phyloP scores from a whole-genome alignment of 2,113 vertebrate genomes.

The Aramus guarauna region DNA sequence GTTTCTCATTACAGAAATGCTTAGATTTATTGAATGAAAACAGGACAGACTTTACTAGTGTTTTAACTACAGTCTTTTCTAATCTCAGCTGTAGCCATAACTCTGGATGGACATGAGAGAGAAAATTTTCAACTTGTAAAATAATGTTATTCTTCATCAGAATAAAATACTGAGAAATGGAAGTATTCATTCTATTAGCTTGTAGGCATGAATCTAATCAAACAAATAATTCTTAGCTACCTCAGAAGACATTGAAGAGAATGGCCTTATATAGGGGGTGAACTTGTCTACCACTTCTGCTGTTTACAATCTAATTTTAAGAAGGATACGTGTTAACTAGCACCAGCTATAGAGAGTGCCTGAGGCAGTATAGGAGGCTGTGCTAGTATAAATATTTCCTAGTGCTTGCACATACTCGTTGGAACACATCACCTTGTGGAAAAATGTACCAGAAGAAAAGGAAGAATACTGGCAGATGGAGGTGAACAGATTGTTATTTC shows the following conservation, averaged over 20 bases:
- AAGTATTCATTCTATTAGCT: background rate
- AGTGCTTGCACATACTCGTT: background rate
- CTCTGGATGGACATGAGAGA: background rate
- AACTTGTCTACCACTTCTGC: background rate
- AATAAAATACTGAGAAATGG: background rate
- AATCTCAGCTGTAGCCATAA: background rate
- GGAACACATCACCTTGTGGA: background rate
- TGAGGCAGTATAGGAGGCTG: background rate
- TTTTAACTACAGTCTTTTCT: background rate
- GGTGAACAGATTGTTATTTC: background rate
- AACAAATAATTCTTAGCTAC: background rate
- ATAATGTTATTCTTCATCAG: background rate
- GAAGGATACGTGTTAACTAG: background rate
- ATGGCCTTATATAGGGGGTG: background rate
- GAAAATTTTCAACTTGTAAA: background rate
- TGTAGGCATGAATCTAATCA: background rate
- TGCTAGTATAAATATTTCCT: background rate
- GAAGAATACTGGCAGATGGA: background rate
- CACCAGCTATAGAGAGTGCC: no score
- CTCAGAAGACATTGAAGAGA: background rate
- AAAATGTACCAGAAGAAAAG: background rate
- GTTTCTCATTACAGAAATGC: background rate
- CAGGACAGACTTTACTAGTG: background rate
- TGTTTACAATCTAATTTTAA: background rate
- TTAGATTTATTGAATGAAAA: background rate